Evolutionary conservation across 2,888 invertebrate species (phyloP), one percentile per base, ranked within the genome.

Genomic region (Iselma pallidipennis): DNA sequence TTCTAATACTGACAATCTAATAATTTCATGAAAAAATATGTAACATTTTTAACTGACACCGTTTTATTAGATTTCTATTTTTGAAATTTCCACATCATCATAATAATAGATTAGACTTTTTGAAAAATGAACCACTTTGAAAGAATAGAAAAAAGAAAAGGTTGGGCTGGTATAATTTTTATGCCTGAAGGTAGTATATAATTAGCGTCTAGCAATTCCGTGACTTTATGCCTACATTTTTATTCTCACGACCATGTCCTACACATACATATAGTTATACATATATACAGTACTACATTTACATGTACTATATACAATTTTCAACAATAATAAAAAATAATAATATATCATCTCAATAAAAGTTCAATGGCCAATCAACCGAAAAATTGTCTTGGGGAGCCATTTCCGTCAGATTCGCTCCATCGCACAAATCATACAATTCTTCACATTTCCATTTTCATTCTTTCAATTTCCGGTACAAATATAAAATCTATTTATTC

Each of bases 181-280:
- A 50, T 55, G 62, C 62, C 55, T 52, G 59, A 52, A 54, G 42
- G 55, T 59, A 48, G 37, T 51, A 62, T 51, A 62, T 62, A 62
- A 62, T 62, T 62, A 62, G 51, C 52, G 62, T 55, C 55, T 55
- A 48, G 62, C 58, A 55, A 62, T 62, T 59, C 55, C 62, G 62
- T 62, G 62, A 62, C 62, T 62, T 52, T 62, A 62, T 59, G 62
- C 52, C 62, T 55, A 55, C 62, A 55, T 62, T 55, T 62, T 62
- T 42, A 42, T 42, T 42, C 42, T 42, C 42, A 42, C 42, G 42
- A 42, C 7, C 19, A 19, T n/a, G n/a, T 2, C 3, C 5, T 42
- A 42, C 4, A 42, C 16, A 33, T n/a, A n/a, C n/a, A n/a, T n/a
- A n/a, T n/a, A n/a, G n/a, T n/a, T n/a, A n/a, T n/a, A n/a, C n/a